A percentile compares a stretch with the other conserved stretches of the same genome.
These are phyloP conservation scores for Leptinotarsa haldemani DNA, from an alignment of 2,888 invertebrate genomes.

Conservation along the genomic window DNA sequence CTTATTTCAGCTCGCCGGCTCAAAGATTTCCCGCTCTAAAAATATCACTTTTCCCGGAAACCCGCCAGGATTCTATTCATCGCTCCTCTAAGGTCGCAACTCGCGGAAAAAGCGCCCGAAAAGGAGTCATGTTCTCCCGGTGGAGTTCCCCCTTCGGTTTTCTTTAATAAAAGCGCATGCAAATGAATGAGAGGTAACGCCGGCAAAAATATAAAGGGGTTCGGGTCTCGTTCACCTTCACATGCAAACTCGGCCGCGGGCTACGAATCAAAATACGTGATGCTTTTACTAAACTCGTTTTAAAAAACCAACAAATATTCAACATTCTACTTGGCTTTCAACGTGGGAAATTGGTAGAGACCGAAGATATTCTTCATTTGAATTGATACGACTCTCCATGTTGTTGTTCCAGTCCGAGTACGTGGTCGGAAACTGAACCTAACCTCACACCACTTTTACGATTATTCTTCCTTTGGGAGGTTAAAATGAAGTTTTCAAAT, in stretches of 20 bases:
- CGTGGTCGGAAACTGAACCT: too few species aligned
- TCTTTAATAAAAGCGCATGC: conserved; percentile 62
- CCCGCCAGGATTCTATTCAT: conserved; percentile 30
- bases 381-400: too few species aligned
- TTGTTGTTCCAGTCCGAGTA: too few species aligned
- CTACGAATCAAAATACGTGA: conserved; percentile 41
- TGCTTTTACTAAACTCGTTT: conserved; percentile 38
- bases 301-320: conserved; percentile 9
- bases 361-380: too few species aligned
- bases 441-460: too few species aligned
- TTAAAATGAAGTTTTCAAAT: too few species aligned
- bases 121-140: conserved; percentile 28
- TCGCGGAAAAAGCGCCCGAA: conserved; percentile 36
- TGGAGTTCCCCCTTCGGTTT: conserved; percentile 38
- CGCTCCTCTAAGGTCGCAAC: conserved; percentile 32
- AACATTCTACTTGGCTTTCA: not conserved
- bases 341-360: not conserved
- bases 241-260: conserved; percentile 40
- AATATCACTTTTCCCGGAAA: conserved; percentile 36
- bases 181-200: conserved; percentile 60
- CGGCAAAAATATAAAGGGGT: conserved; percentile 48
- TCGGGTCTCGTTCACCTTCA: conserved; percentile 41
- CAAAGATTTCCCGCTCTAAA: conserved; percentile 32
- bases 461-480: too few species aligned
- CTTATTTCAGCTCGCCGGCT: conserved; percentile 52